A percentile compares a stretch with the other conserved stretches of the same genome.
phyloP scores from a whole-genome alignment of 2,113 vertebrate species.

The Perca flavescens region DNA sequence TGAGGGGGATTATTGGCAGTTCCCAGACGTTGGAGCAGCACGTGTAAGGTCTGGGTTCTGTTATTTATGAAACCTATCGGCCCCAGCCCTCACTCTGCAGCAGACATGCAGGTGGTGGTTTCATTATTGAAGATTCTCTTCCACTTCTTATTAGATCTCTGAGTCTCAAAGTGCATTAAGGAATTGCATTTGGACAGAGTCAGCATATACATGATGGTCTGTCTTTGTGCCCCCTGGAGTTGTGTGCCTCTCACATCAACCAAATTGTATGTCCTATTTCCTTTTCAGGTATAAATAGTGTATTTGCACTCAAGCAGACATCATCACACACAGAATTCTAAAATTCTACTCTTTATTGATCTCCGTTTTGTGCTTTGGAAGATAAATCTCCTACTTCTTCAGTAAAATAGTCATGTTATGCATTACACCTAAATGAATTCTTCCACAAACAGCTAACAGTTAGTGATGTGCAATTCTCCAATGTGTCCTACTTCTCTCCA shows the following conservation, averaged over 20 bases:
- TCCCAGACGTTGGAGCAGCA: constrained; percentile 73
- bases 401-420: neutral
- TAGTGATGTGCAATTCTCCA: constrained; percentile 30
- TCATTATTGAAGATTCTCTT: constrained; percentile 82
- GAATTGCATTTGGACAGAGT: constrained; percentile 77
- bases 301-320: constrained; percentile 36
- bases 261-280: constrained; percentile 38
- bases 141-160: constrained; percentile 82
- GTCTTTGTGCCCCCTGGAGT: constrained; percentile 45
- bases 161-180: constrained; percentile 82
- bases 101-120: constrained; percentile 77
- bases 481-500: constrained; percentile 28
- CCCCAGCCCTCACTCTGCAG: constrained; percentile 67
- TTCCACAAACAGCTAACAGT: constrained; percentile 24
- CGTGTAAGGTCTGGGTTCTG: constrained; percentile 72
- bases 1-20: constrained; percentile 77
- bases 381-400: constrained; percentile 28
- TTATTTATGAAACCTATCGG: constrained; percentile 80
- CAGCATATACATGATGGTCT: constrained; percentile 61
- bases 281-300: constrained; percentile 46
- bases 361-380: constrained; percentile 23
- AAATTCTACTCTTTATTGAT: constrained; percentile 49
- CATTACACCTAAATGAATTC: constrained; percentile 10
- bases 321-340: constrained; percentile 12
- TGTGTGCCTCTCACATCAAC: constrained; percentile 29